Conservation (phyloP, 2,888 invertebrate species). For the Melikaiella ostensackeni region DNA sequence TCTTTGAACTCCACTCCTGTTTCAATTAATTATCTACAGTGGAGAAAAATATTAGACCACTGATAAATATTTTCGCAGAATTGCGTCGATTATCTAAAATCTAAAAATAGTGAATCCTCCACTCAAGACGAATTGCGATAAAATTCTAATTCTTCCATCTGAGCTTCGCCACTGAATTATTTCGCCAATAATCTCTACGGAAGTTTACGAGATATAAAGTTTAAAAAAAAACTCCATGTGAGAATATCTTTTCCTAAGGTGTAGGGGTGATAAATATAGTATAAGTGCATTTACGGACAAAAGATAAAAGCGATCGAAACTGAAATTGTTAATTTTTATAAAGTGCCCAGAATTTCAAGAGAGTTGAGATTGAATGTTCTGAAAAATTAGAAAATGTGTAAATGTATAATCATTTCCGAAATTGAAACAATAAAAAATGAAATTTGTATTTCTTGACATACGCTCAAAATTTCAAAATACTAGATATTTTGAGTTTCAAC, state of each 20-base stretch:
- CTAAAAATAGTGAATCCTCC: constrained; percentile 3
- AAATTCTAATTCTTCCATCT: neutral
- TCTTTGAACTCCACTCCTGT: neutral
- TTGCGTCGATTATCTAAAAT: neutral
- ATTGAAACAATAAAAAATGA: no score
- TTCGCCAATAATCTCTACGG: neutral
- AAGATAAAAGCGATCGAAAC: neutral
- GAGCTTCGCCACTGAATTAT: neutral
- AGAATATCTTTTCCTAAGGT: neutral
- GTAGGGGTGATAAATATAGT: neutral
- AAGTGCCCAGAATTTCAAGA: no score
- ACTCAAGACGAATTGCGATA: neutral
- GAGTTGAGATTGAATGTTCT: no score
- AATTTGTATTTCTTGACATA: no score
- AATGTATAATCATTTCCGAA: no score
- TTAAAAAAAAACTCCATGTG: neutral
- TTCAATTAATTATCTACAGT: neutral
- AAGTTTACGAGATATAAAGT: neutral
- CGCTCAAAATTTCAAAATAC: no score
- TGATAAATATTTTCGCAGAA: neutral
- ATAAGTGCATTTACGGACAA: neutral
- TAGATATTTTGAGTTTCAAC: no score
- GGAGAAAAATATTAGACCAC: neutral
- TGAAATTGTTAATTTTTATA: no score
- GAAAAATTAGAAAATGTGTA: no score